phyloP scores from a whole-genome alignment of 2,113 vertebrate genomes.

The Aphelocoma coerulescens region DNA sequence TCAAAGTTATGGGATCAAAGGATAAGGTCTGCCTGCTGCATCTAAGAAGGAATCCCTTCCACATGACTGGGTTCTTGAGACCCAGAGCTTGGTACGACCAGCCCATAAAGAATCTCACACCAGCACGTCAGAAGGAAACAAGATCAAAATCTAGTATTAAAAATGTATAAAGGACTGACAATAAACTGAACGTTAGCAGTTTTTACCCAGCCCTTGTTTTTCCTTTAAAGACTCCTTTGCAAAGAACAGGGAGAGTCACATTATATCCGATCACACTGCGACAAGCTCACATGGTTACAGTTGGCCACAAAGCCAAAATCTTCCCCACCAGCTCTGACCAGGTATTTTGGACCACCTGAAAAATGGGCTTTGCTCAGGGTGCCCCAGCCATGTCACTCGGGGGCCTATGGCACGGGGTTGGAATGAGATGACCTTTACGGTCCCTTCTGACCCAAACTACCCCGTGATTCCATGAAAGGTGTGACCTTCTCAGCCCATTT shows the following conservation, averaged over 20 bases:
- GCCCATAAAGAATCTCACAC: background rate
- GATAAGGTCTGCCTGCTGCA: background rate
- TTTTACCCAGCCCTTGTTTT: background rate
- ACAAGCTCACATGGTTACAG: background rate
- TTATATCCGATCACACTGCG: rapidly evolving
- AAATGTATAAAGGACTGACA: background rate
- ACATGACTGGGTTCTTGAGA: background rate
- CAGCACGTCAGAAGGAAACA: background rate
- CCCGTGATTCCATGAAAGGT: background rate
- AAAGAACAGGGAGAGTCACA: background rate
- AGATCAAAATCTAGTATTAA: background rate
- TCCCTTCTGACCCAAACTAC: background rate
- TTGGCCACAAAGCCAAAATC: background rate
- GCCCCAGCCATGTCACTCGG: too few species aligned
- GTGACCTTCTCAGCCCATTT: background rate
- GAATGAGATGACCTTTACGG: background rate
- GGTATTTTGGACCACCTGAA: background rate
- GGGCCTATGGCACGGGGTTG: background rate
- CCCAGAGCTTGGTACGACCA: background rate
- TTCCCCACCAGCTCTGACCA: background rate
- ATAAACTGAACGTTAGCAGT: background rate
- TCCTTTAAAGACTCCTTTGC: background rate
- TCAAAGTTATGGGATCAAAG: background rate
- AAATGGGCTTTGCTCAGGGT: background rate
- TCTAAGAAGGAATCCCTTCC: background rate